A percentile compares a stretch with the other conserved stretches of the same genome.
phyloP scores from a whole-genome alignment of 2,113 vertebrate genomes.

The Oryzias celebensis region DNA sequence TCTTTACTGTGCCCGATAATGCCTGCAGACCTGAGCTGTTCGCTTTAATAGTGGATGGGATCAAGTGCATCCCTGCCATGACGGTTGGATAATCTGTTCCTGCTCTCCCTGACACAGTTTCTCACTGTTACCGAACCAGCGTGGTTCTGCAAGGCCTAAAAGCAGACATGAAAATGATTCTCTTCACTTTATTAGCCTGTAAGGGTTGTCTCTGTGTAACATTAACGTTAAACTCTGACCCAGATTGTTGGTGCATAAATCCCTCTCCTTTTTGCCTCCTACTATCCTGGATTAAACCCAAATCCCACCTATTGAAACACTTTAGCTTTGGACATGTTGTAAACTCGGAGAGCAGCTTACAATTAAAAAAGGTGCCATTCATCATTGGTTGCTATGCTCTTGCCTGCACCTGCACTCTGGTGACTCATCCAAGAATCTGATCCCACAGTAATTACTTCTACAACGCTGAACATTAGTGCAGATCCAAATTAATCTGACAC shows the following conservation, averaged over 20 bases:
- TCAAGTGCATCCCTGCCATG: conserved; percentile 6
- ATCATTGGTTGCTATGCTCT: neutral
- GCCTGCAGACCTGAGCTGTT: conserved; percentile 31
- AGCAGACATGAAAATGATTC: neutral
- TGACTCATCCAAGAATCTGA: neutral
- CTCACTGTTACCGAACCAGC: conserved; percentile 4
- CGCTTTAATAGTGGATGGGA: conserved; percentile 25
- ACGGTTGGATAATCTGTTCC: conserved; percentile 18
- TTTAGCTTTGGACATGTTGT: neutral
- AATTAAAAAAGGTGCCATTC: neutral
- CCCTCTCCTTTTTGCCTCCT: conserved; percentile 9
- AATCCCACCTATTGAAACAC: conserved; percentile 1
- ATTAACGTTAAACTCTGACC: conserved; percentile 17
- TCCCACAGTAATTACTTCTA: neutral
- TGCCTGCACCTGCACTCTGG: neutral
- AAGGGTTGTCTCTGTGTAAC: neutral
- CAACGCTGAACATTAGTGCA: neutral
- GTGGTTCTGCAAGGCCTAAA: neutral
- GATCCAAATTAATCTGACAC: neutral
- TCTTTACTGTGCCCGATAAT: conserved; percentile 49
- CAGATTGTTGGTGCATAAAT: conserved; percentile 29
- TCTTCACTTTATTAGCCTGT: neutral
- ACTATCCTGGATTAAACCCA: conserved; percentile 5
- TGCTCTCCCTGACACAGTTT: conserved; percentile 42
- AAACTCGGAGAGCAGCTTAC: no score